These are phyloP conservation scores for Vultur gryphus DNA, from an alignment of 2,797 vertebrate genomes.

Conservation along the genomic window DNA sequence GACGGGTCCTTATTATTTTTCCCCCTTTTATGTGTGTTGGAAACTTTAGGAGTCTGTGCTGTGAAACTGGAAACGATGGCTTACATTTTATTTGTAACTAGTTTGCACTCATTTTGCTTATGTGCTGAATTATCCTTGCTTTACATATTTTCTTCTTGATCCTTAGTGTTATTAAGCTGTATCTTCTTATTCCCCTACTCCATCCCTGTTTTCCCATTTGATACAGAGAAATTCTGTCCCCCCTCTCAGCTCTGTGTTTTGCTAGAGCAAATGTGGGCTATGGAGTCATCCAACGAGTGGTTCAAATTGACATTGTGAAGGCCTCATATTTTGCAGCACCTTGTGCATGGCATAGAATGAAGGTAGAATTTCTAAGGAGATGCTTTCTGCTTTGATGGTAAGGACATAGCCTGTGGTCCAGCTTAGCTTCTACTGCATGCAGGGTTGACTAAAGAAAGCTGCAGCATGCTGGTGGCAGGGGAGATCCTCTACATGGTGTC, in stretches of 20 bases:
- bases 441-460: not conserved
- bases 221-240: not conserved
- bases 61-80: not conserved
- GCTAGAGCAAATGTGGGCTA: not conserved
- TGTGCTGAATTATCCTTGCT: not conserved
- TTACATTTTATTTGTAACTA: not conserved
- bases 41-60: not conserved
- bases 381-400: not conserved
- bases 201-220: not conserved
- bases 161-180: not conserved
- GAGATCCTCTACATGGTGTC: accelerated
- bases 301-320: not conserved
- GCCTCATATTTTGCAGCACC: not conserved
- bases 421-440: not conserved
- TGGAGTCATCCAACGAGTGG: not conserved
- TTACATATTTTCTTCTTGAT: not conserved
- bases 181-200: not conserved
- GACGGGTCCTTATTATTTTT: not conserved
- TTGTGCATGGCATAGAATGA: not conserved
- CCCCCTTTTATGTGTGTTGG: not conserved
- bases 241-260: not conserved
- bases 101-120: not conserved
- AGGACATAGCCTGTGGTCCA: not conserved
- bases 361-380: not conserved
- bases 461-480: not conserved